Conservation (phyloP, 2,888 invertebrate species). For the Hermaeophaga mercurialis region DNA sequence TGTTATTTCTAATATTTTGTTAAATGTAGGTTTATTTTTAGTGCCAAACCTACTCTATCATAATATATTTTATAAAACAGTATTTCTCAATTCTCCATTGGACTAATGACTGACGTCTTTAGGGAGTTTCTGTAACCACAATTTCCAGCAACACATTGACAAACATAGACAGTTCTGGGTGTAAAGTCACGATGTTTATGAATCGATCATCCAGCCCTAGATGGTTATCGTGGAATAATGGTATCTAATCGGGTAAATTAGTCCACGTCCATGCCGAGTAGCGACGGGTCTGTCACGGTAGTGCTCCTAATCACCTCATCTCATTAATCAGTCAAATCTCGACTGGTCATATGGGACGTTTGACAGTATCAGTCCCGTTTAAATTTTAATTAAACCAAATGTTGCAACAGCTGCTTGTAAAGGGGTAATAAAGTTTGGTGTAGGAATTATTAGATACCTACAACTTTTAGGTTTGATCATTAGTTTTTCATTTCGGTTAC, state of each 20-base stretch:
- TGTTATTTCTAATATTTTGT: no score
- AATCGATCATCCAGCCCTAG: conserved; percentile 15
- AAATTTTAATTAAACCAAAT: conserved; percentile 15
- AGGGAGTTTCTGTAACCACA: no score
- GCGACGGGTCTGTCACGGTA: background rate
- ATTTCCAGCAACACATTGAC: background rate
- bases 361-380: conserved; percentile 12
- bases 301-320: conserved; percentile 25
- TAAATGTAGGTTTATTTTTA: no score
- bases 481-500: no score
- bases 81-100: no score
- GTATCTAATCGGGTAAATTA: conserved; percentile 27
- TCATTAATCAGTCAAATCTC: conserved; percentile 29
- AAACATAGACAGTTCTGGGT: background rate
- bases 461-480: no score
- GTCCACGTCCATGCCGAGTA: conserved; percentile 12
- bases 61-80: no score
- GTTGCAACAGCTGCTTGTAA: no score
- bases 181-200: background rate
- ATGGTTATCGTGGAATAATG: conserved; percentile 19
- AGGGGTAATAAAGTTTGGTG: no score
- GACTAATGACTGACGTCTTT: no score
- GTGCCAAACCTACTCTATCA: no score
- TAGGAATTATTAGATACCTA: no score
- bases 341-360: conserved; percentile 14